Percentiles rank a stretch among this genome's conserved stretches.
These are phyloP conservation scores for Tenualosa thibaudeaui DNA, from an alignment of 2,797 vertebrate genomes.

Conservation along the genomic window DNA sequence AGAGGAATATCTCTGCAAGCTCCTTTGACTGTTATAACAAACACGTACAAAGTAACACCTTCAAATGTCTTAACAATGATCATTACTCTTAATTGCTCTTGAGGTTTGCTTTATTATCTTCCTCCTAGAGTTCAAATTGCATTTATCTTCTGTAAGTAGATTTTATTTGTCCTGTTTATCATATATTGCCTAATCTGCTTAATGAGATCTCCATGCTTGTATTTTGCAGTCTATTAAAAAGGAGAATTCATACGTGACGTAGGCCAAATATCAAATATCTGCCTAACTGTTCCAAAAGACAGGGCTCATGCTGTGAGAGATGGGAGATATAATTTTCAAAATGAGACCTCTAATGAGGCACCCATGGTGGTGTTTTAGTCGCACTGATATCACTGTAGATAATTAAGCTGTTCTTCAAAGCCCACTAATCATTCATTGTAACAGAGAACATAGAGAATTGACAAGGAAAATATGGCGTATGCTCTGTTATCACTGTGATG, in stretches of 20 bases:
- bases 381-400: not conserved
- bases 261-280: not conserved
- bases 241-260: not conserved
- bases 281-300: not conserved
- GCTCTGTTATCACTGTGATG: not conserved
- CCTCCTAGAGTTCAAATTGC: not conserved
- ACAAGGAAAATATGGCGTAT: not conserved
- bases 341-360: not conserved
- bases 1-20: not conserved
- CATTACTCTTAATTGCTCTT: not conserved
- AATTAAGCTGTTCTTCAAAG: not conserved
- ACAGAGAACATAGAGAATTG: not conserved
- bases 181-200: conserved; percentile 5
- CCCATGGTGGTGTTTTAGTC: not conserved
- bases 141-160: not conserved
- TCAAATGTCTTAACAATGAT: not conserved
- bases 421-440: not conserved
- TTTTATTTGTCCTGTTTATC: not conserved
- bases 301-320: not conserved
- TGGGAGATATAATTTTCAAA: not conserved
- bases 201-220: not conserved
- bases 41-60: not conserved
- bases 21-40: not conserved
- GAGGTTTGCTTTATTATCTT: not conserved
- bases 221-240: not conserved